A percentile compares a stretch with the other conserved stretches of the same genome.
phyloP scores from a whole-genome alignment of 2,797 vertebrate species.

The Aulostomus chinensis region DNA sequence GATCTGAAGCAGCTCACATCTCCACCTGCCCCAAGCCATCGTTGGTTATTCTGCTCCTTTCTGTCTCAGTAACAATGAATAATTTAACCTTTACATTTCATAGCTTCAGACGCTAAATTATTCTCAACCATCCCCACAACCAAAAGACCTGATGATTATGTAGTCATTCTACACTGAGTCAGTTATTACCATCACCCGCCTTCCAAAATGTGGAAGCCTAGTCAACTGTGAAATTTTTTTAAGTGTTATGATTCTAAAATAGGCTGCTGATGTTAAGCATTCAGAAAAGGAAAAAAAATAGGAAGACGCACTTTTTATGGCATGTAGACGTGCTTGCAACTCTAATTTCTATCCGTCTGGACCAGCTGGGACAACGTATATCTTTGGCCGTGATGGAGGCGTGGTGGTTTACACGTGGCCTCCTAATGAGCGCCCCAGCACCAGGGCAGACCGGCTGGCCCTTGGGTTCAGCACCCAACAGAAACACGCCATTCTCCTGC shows the following conservation, averaged over 20 bases:
- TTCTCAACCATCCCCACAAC: conserved; percentile 7
- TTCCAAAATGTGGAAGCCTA: too few relatives aligned
- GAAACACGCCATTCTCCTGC: conserved; percentile 93
- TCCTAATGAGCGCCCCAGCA: conserved; percentile 97
- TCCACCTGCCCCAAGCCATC: conserved; percentile 6
- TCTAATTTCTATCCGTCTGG: conserved; percentile 15
- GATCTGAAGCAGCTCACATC: conserved; percentile 22
- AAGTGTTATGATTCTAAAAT: too few relatives aligned
- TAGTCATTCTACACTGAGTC: conserved; percentile 28
- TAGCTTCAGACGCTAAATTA: conserved; percentile 15
- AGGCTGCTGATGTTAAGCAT: too few relatives aligned
- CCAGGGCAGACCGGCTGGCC: conserved; percentile 94
- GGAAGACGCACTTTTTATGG: conserved; percentile 8
- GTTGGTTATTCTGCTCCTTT: background rate
- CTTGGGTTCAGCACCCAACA: conserved; percentile 98
- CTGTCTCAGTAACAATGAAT: conserved; percentile 1
- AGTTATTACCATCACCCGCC: conserved; percentile 25
- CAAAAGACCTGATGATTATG: conserved; percentile 6
- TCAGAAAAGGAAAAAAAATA: background rate
- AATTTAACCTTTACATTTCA: background rate
- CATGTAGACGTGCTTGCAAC: conserved; percentile 8
- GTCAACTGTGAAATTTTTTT: too few relatives aligned
- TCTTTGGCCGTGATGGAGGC: conserved; percentile 97
- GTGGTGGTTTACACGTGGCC: conserved; percentile 98
- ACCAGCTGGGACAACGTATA: conserved; percentile 97